Evolutionary conservation across 2,113 vertebrate genomes (phyloP), one percentile per base, ranked within the genome.

Genomic region (Gobiocypris rarus): DNA sequence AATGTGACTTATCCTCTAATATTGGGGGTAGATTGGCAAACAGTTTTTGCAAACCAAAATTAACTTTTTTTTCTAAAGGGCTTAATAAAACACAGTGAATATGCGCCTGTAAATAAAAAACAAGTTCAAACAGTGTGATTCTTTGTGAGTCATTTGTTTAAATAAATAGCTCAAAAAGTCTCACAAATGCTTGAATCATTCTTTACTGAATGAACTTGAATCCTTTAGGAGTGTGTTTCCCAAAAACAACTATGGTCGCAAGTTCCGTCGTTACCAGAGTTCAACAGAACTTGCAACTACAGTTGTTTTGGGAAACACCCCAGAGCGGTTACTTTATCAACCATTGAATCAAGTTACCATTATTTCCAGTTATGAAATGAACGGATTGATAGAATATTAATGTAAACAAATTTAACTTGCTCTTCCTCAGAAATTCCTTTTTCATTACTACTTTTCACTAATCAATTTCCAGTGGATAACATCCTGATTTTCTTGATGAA

Each of bases 11-110:
- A 9, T 15, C 83, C 88, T 52, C 71, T 77, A 58, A 81, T 85
- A 76, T 86, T 88, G 14, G 79, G 43, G 28, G 82, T 83, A 14
- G 58, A 87, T 75, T 84, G 88, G 86, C 85, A 88, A 76, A 82
- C 34, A 71, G 84, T 10, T 38, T 15, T 34, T 65, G 26, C 17
- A 31, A 65, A 17, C 26, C 2, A 9, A 17, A 9, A 4, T 65
- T 17, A 9, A 4, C 31, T 9, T 38, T 38, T 63, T 67, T 38
- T 10, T 19, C 6, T 52, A 6, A 52, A 52, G 50, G 15, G n/a
- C 50, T 52, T 52, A 31, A 15, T 28, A n/a, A n/a, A n/a, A n/a
- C n/a, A n/a, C n/a, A n/a, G n/a, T n/a, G n/a, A n/a, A n/a, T n/a
- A n/a, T n/a, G n/a, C n/a, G n/a, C n/a, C n/a, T n/a, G n/a, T n/a